Base-by-base conservation (phyloP, 2,797 vertebrate species). In the Semaprochilodus insignis region DNA sequence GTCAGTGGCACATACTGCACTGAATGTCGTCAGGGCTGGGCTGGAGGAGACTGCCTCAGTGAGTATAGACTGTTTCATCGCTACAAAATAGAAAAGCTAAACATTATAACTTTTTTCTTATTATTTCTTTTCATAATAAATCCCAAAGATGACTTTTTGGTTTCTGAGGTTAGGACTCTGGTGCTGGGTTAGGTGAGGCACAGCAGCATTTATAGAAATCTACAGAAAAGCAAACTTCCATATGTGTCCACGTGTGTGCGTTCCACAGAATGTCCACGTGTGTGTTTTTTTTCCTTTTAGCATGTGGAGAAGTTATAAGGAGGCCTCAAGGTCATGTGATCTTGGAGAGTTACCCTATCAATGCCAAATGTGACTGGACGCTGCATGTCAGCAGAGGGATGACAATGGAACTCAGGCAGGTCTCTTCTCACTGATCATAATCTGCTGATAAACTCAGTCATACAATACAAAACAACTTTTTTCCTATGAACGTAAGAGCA, bases 41-140 rank as follows among this genome's bases (percentile, higher is more conserved):
- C 97, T 0, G 97, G 97, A 77, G 97, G 97, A 57, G 96, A 97
- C 90, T 97, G 97, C 90, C 96, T 95, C 94, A 95, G 97, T 97
- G 91, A 97, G 97, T 96, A 34, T 2, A 8, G 25, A 17, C 27
- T 55, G 67, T 66, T 52, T 36, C 54, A 27, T 16, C 44, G 1
- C 16, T 55, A 55, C 71, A 51, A 7, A 54, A 8, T 6, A 8
- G 40, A 40, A 40, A 40, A 40, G 5, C 8, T 40, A 6, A 6
- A 40, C 40, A 40, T 40, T 31, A 6, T 0, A 40, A 40, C 40
- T 48, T 51, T 52, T 19, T 5, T n/a, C 25, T 17, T 8, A 40
- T 25, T 59, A 2, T 36, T 16, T 60, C 75, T 40, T 40, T 40
- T 8, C 8, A 31, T 31, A 31, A 31, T 31, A 31, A 31, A 31